phyloP scores from a whole-genome alignment of 2,888 invertebrate species.

The Ornithoptera alexandrae region DNA sequence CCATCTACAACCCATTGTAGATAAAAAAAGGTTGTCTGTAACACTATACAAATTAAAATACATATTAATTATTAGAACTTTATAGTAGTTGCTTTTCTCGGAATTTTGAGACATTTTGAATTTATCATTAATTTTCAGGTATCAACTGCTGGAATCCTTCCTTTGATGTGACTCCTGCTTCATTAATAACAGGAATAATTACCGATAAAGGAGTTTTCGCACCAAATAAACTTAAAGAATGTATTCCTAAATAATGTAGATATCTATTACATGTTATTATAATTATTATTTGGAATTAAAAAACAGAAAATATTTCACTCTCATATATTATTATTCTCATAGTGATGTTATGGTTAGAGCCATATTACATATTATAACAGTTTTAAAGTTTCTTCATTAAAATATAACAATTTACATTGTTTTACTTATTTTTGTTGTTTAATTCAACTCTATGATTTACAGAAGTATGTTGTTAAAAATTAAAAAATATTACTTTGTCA shows the following conservation, averaged over 20 bases:
- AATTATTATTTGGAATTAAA: constrained; percentile 11
- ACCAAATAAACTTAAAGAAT: constrained; percentile 75
- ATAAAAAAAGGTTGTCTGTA: too few species aligned
- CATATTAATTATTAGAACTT: too few species aligned
- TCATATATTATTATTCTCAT: constrained; percentile 21
- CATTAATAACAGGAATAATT: constrained; percentile 94
- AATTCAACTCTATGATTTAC: too few species aligned
- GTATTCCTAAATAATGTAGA: constrained; percentile 37
- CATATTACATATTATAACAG: constrained; percentile 25
- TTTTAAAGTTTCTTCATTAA: constrained; percentile 24
- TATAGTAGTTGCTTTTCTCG: too few species aligned
- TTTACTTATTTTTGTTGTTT: too few species aligned
- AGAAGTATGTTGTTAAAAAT: too few species aligned
- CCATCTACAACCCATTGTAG: too few species aligned
- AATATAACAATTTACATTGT: too few species aligned
- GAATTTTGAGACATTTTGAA: too few species aligned
- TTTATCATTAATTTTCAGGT: constrained; percentile 73
- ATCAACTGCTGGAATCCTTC: constrained; percentile 99
- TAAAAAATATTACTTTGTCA: too few species aligned
- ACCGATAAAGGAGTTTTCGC: constrained; percentile 94
- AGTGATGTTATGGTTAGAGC: constrained; percentile 9
- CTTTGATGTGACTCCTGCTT: constrained; percentile 97
- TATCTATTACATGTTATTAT: constrained; percentile 1
- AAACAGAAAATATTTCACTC: constrained; percentile 2
- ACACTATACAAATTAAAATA: too few species aligned